Conservation (phyloP, 2,888 invertebrate genomes). For the Epistrophe eligans region DNA sequence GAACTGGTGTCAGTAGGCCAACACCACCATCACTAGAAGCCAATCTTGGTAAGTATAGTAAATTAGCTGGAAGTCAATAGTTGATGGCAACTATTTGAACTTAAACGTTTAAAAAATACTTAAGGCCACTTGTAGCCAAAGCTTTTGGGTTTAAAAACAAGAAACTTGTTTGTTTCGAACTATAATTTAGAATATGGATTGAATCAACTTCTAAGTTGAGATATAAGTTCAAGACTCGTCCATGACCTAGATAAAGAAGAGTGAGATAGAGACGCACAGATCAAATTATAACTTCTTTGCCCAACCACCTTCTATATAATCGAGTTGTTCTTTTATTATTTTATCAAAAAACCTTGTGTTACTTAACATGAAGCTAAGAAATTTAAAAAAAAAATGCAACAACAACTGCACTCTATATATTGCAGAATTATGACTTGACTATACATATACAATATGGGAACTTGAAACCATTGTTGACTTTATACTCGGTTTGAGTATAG, state of each 20-base stretch:
- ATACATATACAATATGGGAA: slow-evolving; percentile 35
- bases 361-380: slow-evolving; percentile 49
- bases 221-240: slow-evolving; percentile 27
- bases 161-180: slow-evolving; percentile 43
- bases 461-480: slow-evolving; percentile 45
- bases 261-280: neutral
- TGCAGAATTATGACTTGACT: slow-evolving; percentile 12
- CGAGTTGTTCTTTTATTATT: slow-evolving; percentile 41
- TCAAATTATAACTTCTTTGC: slow-evolving; percentile 3
- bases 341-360: slow-evolving; percentile 53
- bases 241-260: slow-evolving; percentile 48
- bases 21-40: slow-evolving; percentile 26
- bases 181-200: slow-evolving; percentile 35
- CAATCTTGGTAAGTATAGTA: slow-evolving; percentile 44
- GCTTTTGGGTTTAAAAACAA: slow-evolving; percentile 11
- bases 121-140: neutral
- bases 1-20: slow-evolving; percentile 58
- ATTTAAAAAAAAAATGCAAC: slow-evolving; percentile 44
- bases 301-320: neutral
- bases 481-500: slow-evolving; percentile 31
- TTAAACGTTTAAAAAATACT: neutral
- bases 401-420: slow-evolving; percentile 13
- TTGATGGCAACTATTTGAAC: neutral
- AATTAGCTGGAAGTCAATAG: slow-evolving; percentile 2
- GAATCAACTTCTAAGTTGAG: slow-evolving; percentile 9